Percentiles rank a stretch among this genome's conserved stretches.
Evolutionary conservation across 1,140 invertebrate genomes (phyloP).

Genomic region (Acromyrmex echinatior): DNA sequence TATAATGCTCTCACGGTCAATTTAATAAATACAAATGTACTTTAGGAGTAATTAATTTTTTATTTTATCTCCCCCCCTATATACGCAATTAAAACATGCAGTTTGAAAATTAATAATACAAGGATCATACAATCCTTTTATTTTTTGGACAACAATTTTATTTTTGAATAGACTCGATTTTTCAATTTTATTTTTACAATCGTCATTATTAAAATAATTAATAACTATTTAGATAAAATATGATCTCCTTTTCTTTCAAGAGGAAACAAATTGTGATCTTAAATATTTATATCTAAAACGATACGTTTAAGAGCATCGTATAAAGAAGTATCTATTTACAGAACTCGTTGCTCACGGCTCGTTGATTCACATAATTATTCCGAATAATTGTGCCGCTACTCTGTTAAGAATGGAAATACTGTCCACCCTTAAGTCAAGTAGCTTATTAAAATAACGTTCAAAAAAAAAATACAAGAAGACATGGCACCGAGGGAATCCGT

Average conservation of each 20-base stretch:
- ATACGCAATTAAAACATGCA: background rate
- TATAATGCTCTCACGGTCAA: background rate
- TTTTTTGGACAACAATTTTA: background rate
- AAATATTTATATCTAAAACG: background rate
- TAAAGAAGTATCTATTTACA: slow-evolving; percentile 9
- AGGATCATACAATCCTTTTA: background rate
- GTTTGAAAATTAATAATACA: background rate
- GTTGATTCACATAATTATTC: slow-evolving; percentile 37
- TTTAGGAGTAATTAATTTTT: slow-evolving; percentile 17
- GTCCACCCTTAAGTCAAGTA: slow-evolving; percentile 4
- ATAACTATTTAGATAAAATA: background rate
- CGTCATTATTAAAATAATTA: background rate
- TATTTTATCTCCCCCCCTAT: background rate
- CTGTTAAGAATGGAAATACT: slow-evolving; percentile 20
- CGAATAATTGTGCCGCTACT: slow-evolving; percentile 24
- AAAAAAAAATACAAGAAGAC: background rate
- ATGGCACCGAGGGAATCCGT: slow-evolving; percentile 19
- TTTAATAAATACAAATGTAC: slow-evolving; percentile 9
- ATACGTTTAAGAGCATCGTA: background rate
- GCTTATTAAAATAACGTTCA: slow-evolving; percentile 28
- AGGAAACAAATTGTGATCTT: background rate
- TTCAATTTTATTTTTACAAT: background rate
- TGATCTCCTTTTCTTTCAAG: background rate
- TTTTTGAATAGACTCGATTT: background rate
- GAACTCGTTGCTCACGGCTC: slow-evolving; percentile 23